Percentiles rank a stretch among this genome's conserved stretches.
phyloP scores from a whole-genome alignment of 2,888 invertebrate species.

The Synergus gifuensis region DNA sequence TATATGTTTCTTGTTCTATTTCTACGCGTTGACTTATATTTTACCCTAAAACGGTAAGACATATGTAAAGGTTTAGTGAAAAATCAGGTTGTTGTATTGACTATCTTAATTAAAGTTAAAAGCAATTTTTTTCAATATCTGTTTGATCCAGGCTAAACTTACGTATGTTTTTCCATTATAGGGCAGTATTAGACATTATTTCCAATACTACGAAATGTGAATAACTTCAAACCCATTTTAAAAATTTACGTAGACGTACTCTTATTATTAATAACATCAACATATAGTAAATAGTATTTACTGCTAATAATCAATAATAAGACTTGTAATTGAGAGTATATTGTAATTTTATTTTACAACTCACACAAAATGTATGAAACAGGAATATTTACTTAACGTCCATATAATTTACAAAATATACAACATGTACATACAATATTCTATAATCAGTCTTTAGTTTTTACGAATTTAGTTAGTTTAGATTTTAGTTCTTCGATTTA shows the following conservation, averaged over 20 bases:
- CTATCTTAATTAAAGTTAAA: too few species aligned
- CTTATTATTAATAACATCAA: slow-evolving; percentile 10
- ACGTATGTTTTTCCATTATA: too few species aligned
- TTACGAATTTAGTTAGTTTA: not conserved
- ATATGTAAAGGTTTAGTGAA: too few species aligned
- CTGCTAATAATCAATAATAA: not conserved
- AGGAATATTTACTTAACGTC: not conserved
- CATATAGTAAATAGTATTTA: not conserved
- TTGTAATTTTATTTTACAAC: slow-evolving; percentile 1
- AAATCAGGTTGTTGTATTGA: too few species aligned
- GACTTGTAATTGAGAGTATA: not conserved
- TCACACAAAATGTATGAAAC: not conserved
- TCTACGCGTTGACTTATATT: too few species aligned
- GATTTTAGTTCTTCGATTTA: not conserved
- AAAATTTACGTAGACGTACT: slow-evolving; percentile 16
- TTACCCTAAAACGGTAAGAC: too few species aligned
- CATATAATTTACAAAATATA: not conserved
- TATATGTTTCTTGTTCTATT: too few species aligned
- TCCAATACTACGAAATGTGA: not conserved
- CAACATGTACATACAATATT: not conserved
- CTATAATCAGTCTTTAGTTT: not conserved
- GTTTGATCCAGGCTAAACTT: too few species aligned
- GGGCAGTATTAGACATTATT: too few species aligned
- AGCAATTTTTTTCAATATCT: too few species aligned
- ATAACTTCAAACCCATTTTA: slow-evolving; percentile 12